Percentiles rank a stretch among this genome's conserved stretches.
Conservation (phyloP, 2,113 vertebrate species). For the Hydrochoerus hydrochaeris region DNA sequence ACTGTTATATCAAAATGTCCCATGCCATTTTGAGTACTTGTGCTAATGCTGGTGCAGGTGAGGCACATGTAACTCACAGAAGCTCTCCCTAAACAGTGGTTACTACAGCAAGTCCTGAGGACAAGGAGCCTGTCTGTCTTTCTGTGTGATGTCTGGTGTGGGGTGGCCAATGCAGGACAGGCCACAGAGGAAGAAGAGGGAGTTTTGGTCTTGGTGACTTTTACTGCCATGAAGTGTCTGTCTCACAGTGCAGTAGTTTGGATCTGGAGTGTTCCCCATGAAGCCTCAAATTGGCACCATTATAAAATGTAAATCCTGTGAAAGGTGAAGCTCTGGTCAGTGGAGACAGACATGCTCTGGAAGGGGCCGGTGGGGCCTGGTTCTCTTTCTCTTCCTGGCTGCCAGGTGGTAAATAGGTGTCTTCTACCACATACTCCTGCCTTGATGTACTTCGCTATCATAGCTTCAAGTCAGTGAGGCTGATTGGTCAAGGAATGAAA, state of each 20-base stretch:
- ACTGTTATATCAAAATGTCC: not conserved
- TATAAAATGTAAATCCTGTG: not conserved
- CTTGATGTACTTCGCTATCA: not conserved
- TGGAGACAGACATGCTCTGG: not conserved
- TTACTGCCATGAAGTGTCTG: not conserved
- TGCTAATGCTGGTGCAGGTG: not conserved
- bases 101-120: not conserved
- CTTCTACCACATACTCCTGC: not conserved
- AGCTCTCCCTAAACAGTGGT: not conserved
- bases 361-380: not conserved
- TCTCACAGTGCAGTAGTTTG: not conserved
- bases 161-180: not conserved
- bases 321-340: not conserved
- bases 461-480: not conserved
- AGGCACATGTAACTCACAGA: not conserved
- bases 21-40: not conserved
- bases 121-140: not conserved
- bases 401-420: not conserved
- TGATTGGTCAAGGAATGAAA: not conserved
- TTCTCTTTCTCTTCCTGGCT: not conserved
- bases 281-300: not conserved
- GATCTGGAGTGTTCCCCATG: not conserved
- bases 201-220: not conserved
- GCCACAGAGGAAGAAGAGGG: not conserved
- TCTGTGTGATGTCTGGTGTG: not conserved